A percentile compares a stretch with the other conserved stretches of the same genome.
Conservation (phyloP, 2,888 invertebrate genomes). For the Athetis lepigone region DNA sequence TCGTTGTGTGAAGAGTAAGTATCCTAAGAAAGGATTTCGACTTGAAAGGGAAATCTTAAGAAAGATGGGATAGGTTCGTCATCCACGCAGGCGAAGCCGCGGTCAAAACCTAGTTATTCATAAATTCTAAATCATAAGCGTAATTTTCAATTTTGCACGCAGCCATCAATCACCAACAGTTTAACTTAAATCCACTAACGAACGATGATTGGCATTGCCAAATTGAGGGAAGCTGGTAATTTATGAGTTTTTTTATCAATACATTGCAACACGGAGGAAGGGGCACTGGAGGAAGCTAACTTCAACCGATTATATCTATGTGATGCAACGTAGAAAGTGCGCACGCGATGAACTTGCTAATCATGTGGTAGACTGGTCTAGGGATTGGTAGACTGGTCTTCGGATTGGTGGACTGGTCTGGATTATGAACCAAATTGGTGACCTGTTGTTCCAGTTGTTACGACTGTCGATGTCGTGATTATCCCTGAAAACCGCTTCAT, state of each 20-base stretch:
- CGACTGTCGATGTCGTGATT: not conserved
- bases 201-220: slow-evolving; percentile 29
- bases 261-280: slow-evolving; percentile 44
- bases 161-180: slow-evolving; percentile 11
- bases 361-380: slow-evolving; percentile 39
- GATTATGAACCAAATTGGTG: slow-evolving; percentile 24
- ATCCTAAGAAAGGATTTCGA: no score
- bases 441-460: slow-evolving; percentile 5
- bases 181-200: slow-evolving; percentile 16
- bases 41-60: no score
- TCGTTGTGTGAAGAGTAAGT: no score
- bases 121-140: no score
- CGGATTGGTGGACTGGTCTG: slow-evolving; percentile 37
- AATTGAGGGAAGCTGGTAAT: slow-evolving; percentile 52
- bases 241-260: slow-evolving; percentile 32
- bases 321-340: slow-evolving; percentile 66
- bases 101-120: no score
- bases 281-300: slow-evolving; percentile 43
- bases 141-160: slow-evolving; percentile 1
- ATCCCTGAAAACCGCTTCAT: no score
- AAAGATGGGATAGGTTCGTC: no score
- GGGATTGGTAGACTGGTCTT: slow-evolving; percentile 35
- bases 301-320: slow-evolving; percentile 50
- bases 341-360: slow-evolving; percentile 48
- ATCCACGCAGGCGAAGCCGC: no score